These are phyloP conservation scores for Platycnemis pennipes DNA, from an alignment of 2,888 invertebrate species.

Conservation along the genomic window DNA sequence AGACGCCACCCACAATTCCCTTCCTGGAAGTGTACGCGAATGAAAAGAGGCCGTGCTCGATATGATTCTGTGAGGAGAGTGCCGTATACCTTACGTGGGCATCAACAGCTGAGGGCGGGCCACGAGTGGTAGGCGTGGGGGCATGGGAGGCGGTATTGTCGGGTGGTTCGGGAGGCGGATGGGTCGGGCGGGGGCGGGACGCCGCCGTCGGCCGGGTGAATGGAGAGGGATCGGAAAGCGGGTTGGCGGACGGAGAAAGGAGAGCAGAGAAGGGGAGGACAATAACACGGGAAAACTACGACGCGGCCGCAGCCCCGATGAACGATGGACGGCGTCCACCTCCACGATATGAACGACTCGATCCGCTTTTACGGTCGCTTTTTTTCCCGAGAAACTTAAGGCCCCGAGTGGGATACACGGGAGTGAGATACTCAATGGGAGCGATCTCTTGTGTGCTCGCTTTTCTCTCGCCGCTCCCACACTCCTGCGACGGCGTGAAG, in stretches of 20 bases:
- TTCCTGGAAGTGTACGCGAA: not conserved
- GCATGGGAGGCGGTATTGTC: not conserved
- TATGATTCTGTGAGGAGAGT: not conserved
- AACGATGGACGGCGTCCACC: not conserved
- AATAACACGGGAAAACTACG: not conserved
- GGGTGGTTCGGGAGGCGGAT: not conserved
- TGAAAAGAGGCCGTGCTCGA: not conserved
- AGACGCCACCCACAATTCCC: too few species aligned
- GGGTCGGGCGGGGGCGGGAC: not conserved
- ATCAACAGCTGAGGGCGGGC: constrained; percentile 9
- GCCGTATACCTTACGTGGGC: not conserved
- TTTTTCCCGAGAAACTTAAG: not conserved
- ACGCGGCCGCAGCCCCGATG: not conserved
- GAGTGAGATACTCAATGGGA: not conserved
- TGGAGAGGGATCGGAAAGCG: not conserved
- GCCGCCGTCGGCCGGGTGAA: not conserved
- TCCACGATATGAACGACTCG: not conserved
- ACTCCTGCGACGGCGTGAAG: not conserved
- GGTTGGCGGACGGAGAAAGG: not conserved
- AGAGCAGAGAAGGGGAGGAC: not conserved
- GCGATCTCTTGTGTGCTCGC: not conserved
- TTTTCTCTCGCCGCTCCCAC: not conserved
- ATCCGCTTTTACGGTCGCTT: not conserved
- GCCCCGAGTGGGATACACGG: too few species aligned
- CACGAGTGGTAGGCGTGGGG: not conserved